Conservation (phyloP, 2,888 invertebrate genomes). For the Drosophila colorata region DNA sequence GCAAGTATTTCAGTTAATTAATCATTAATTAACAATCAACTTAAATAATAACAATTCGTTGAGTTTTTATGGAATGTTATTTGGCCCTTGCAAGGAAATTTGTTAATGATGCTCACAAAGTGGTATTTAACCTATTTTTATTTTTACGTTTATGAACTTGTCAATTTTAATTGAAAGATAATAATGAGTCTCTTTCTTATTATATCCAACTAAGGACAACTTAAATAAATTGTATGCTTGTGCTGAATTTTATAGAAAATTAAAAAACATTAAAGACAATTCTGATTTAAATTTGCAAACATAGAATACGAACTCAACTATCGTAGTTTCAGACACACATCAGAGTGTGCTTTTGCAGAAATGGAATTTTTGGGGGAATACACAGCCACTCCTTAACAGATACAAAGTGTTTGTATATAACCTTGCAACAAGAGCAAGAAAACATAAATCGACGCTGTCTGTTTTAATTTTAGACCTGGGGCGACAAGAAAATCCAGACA, state of each 20-base stretch:
- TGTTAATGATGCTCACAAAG: neutral
- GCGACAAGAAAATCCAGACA: constrained; percentile 44
- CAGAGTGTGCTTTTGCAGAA: neutral
- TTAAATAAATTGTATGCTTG: too few species aligned
- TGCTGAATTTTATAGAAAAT: too few species aligned
- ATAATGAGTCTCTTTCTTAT: too few species aligned
- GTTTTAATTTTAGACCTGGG: constrained; percentile 59
- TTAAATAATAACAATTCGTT: neutral
- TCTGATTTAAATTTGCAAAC: too few species aligned
- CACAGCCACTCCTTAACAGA: neutral
- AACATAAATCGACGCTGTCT: constrained; percentile 56
- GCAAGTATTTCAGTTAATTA: neutral
- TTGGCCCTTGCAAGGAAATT: too few species aligned
- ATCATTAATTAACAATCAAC: neutral
- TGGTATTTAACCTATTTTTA: neutral
- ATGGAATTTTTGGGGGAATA: neutral
- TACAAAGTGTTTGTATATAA: constrained; percentile 25
- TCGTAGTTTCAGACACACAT: too few species aligned
- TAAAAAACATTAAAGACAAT: too few species aligned
- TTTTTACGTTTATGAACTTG: neutral
- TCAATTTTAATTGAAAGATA: too few species aligned
- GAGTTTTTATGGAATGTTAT: neutral
- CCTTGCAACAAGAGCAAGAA: constrained; percentile 35
- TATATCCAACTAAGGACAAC: too few species aligned
- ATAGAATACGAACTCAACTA: too few species aligned